Evolutionary conservation across 2,797 vertebrate species (phyloP), one percentile per base, ranked within the genome.

Genomic region (Melanitta fusca): DNA sequence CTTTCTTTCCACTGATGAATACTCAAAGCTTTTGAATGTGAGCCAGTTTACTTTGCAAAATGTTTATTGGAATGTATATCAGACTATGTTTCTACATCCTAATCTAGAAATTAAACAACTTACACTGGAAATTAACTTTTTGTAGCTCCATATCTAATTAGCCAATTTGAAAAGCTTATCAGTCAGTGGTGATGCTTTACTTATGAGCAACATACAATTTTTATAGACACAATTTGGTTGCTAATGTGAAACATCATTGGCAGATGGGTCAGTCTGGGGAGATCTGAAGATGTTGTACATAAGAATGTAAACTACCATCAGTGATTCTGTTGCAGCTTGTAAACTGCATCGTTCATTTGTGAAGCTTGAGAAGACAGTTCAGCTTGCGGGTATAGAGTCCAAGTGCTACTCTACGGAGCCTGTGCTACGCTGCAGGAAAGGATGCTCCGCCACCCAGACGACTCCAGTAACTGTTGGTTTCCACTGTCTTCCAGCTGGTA

Each of bases 401-500:
- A 92, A 80, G 47, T 98, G 97, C 86, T 95, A 81, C 20, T 96
- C 97, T 11, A 96, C 93, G 2, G 96, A 97, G 58, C 96, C 97
- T 0, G 97, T 98, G 49, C 68, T 97, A 75, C 96, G 91, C 69
- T 98, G 97, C 21, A 3, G 8, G 39, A 95, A 95, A 74, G 93
- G 91, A 5, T 98, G 97, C 85, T 84, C 85, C 0, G 51, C 94
- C 60, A 90, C 93, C 30, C 41, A 51, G 32, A 97, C 97, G 8
- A 27, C 69, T 7, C 39, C 96, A 2, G 96, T 97, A 45, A 88
- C 88, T 34, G 82, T 97, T 6, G 96, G 94, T 39, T 98, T 98
- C 95, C 97, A 98, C 77, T 98, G 97, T 25, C 71, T 98, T 39
- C 86, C 97, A 20, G 57, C 93, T 25, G 97, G 98, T 98, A 87